Percentiles rank a stretch among this genome's conserved stretches.
These are phyloP conservation scores for Ashinkailepas kermadecensis DNA, from an alignment of 2,888 invertebrate species.

Conservation along the genomic window DNA sequence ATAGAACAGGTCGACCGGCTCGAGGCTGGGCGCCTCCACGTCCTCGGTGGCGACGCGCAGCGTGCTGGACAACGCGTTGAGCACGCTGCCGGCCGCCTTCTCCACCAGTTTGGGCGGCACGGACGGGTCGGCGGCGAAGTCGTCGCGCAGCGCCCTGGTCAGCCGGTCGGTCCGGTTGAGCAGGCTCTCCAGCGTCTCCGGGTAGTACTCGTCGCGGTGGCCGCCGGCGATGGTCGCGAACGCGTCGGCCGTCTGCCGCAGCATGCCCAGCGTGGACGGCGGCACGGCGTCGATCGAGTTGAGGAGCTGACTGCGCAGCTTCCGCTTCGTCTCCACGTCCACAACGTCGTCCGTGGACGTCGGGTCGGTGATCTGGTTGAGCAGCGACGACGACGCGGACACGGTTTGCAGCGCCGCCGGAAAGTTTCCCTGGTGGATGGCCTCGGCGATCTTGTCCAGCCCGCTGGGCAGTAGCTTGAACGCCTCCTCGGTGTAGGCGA, in stretches of 20 bases:
- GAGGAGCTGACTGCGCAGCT: neutral
- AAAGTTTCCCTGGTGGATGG: neutral
- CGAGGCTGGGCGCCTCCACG: neutral
- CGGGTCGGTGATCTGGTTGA: neutral
- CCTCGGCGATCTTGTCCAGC: neutral
- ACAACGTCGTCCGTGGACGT: neutral
- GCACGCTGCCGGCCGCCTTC: neutral
- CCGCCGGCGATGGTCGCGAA: neutral
- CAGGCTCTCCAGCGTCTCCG: neutral
- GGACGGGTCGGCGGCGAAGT: neutral
- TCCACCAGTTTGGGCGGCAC: neutral
- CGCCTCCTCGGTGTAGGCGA: neutral
- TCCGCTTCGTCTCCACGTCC: neutral
- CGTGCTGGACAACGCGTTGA: neutral
- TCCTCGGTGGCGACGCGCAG: neutral
- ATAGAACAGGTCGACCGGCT: constrained; percentile 9
- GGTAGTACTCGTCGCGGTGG: constrained; percentile 8
- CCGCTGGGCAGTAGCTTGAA: neutral
- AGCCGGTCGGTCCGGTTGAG: neutral
- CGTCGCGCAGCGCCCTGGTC: neutral
- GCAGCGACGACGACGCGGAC: neutral
- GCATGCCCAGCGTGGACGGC: neutral
- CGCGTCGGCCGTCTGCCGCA: neutral
- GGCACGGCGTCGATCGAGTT: neutral
- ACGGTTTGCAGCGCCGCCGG: neutral